Conservation (phyloP, 2,113 vertebrate species). For the Abramis brama region DNA sequence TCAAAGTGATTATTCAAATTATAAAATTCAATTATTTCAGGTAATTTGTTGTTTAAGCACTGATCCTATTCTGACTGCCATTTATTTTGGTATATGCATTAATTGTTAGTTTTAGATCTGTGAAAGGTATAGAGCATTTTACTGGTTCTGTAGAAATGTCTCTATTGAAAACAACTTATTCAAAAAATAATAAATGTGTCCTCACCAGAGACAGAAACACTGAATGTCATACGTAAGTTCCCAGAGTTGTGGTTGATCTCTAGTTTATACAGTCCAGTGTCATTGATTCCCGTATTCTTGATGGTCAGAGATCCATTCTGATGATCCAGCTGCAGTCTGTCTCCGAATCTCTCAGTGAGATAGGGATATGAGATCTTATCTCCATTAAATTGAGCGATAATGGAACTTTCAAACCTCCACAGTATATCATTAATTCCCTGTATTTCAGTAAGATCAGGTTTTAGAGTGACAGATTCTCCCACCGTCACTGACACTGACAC, state of each 20-base stretch:
- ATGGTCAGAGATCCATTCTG: background rate
- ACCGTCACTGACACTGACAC: background rate
- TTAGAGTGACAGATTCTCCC: background rate
- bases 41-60: too few species aligned
- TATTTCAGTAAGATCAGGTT: background rate
- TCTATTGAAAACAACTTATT: too few species aligned
- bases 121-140: too few species aligned
- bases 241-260: background rate
- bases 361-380: too few species aligned
- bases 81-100: too few species aligned
- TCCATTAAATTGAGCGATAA: too few species aligned
- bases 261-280: background rate
- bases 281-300: background rate
- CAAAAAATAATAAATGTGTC: background rate
- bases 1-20: too few species aligned
- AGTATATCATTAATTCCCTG: background rate
- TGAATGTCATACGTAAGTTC: rapidly evolving
- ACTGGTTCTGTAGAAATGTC: too few species aligned
- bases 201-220: background rate
- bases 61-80: too few species aligned
- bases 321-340: background rate
- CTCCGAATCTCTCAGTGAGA: background rate
- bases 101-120: too few species aligned
- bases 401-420: background rate
- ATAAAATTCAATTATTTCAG: too few species aligned